Evolutionary conservation across 64 coral and sea anemone genomes (phyloP).

Genomic region (Porites australiensis): DNA sequence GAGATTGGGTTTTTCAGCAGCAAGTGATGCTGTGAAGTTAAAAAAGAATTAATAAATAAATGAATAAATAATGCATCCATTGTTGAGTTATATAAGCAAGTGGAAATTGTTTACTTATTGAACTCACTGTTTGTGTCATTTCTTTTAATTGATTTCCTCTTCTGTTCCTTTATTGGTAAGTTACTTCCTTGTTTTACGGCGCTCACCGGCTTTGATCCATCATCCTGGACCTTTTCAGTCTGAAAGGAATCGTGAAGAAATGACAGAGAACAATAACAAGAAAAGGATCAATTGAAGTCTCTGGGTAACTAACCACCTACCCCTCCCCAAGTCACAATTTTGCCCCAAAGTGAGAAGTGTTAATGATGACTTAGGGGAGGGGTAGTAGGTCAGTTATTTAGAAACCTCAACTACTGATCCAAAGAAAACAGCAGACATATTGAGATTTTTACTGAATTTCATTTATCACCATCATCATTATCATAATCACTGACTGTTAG

Average conservation of each 20-base stretch:
- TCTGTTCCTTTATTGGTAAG: background rate
- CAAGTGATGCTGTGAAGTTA: constrained; percentile 61
- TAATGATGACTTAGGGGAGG: too few species aligned
- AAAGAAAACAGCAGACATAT: too few species aligned
- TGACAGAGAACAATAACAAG: background rate
- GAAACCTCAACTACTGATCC: too few species aligned
- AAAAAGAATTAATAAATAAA: background rate
- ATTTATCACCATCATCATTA: too few species aligned
- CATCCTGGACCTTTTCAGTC: background rate
- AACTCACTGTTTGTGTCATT: constrained; percentile 33
- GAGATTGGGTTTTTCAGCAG: constrained; percentile 56
- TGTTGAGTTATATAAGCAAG: background rate
- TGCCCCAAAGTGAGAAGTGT: too few species aligned
- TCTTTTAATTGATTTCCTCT: constrained; percentile 27
- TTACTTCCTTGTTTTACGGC: constrained; percentile 3
- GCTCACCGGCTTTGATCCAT: constrained; percentile 6
- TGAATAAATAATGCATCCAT: background rate
- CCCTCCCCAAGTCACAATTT: too few species aligned
- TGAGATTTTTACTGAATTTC: too few species aligned
- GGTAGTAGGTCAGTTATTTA: too few species aligned
- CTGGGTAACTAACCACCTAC: too few species aligned
- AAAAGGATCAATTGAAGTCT: background rate
- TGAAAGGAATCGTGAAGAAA: background rate
- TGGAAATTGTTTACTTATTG: background rate
- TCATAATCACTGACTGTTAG: too few species aligned